Conservation (phyloP, 2,113 vertebrate genomes). For the Alaudala cheleensis region DNA sequence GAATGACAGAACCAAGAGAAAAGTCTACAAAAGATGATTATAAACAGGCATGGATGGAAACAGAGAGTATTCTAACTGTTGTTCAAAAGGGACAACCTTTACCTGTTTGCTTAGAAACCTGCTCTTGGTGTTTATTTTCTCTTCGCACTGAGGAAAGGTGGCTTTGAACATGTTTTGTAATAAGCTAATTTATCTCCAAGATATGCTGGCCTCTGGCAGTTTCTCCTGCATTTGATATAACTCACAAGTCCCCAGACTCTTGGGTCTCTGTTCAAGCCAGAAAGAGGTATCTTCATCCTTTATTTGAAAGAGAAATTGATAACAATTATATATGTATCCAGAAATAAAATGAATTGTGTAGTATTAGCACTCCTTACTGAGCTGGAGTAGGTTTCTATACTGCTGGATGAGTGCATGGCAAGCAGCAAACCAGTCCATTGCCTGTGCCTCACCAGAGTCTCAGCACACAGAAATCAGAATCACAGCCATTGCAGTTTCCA, state of each 20-base stretch:
- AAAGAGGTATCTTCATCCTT: not conserved
- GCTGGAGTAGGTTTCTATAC: not conserved
- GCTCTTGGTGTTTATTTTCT: not conserved
- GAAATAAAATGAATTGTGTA: not conserved
- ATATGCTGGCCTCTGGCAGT: not conserved
- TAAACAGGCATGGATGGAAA: not conserved
- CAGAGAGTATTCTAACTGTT: not conserved
- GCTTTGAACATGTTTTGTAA: not conserved
- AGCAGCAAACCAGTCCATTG: not conserved
- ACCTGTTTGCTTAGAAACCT: not conserved
- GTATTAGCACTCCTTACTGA: not conserved
- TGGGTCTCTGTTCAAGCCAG: not conserved
- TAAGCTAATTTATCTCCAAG: not conserved
- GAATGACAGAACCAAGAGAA: not conserved
- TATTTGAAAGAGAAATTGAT: not conserved
- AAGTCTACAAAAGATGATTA: not conserved
- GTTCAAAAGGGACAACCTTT: not conserved
- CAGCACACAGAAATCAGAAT: not conserved
- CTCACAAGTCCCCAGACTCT: not conserved
- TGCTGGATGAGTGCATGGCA: not conserved
- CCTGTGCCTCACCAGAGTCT: not conserved
- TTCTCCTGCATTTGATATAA: not conserved
- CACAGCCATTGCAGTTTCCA: not conserved
- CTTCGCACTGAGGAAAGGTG: not conserved
- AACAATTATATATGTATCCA: not conserved